Evolutionary conservation across 2,797 vertebrate species (phyloP).

Genomic region (Paratrypauchen microcephalus): DNA sequence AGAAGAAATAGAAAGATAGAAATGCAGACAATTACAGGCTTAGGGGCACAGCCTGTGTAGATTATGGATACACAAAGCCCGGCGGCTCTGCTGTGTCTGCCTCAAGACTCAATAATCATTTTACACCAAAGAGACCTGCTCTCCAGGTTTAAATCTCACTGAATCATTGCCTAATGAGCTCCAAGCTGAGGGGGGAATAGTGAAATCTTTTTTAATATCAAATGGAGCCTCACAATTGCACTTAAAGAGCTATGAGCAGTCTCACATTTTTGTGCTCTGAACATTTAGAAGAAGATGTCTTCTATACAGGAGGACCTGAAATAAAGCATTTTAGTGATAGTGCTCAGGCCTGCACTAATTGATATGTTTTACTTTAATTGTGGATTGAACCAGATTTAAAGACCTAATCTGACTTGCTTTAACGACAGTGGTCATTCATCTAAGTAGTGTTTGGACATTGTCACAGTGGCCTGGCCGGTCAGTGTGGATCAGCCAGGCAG

Average conservation of each 20-base stretch:
- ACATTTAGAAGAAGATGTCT: slow-evolving; percentile 11
- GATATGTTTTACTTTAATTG: slow-evolving; percentile 36
- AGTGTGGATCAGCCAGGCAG: slow-evolving; percentile 59
- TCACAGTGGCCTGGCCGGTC: slow-evolving; percentile 51
- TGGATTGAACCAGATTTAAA: slow-evolving; percentile 24
- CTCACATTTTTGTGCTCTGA: slow-evolving; percentile 18
- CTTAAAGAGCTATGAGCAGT: slow-evolving; percentile 37
- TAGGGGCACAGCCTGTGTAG: slow-evolving; percentile 21
- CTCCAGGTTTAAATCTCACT: slow-evolving; percentile 28
- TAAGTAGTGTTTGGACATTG: slow-evolving; percentile 55
- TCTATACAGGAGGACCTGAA: neutral
- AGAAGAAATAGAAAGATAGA: slow-evolving; percentile 11
- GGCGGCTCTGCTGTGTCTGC: slow-evolving; percentile 27
- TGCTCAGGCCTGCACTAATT: neutral
- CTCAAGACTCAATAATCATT: slow-evolving; percentile 50
- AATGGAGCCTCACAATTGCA: slow-evolving; percentile 42
- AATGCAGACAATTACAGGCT: slow-evolving; percentile 40
- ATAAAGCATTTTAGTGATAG: neutral
- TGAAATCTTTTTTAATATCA: slow-evolving; percentile 43
- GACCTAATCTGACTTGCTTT: slow-evolving; percentile 39
- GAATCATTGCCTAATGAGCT: slow-evolving; percentile 61
- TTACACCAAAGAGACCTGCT: slow-evolving; percentile 41
- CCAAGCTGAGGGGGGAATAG: slow-evolving; percentile 38
- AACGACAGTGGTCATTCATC: slow-evolving; percentile 50
- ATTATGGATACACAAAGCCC: slow-evolving; percentile 48